Conservation (phyloP, 2,113 vertebrate genomes). For the Scophthalmus maximus region DNA sequence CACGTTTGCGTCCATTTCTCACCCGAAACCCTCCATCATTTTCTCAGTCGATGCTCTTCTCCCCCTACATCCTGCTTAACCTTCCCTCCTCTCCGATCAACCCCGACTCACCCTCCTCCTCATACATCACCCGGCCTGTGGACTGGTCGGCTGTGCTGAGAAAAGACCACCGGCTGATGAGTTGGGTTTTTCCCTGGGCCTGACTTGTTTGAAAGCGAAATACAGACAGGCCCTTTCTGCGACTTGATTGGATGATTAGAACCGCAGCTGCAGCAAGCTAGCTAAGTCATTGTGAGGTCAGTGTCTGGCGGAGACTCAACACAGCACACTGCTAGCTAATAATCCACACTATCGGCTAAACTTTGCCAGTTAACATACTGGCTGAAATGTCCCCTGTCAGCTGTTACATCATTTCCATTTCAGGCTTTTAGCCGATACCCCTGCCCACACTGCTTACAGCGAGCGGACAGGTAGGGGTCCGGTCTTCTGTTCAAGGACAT, state of each 20-base stretch:
- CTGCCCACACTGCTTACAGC: conserved; percentile 32
- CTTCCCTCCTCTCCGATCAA: conserved; percentile 42
- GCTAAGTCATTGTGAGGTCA: conserved; percentile 70
- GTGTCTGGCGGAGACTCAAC: conserved; percentile 55
- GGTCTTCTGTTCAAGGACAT: conserved; percentile 68
- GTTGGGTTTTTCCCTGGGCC: conserved; percentile 54
- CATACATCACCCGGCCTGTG: conserved; percentile 25
- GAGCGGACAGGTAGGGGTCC: conserved; percentile 56
- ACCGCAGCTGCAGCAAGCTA: conserved; percentile 34
- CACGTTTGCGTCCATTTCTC: conserved; percentile 54
- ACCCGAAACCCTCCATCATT: conserved; percentile 47
- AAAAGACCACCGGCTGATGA: conserved; percentile 14
- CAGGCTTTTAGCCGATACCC: conserved; percentile 28
- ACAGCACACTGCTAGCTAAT: conserved; percentile 50
- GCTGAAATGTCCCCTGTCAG: conserved; percentile 17
- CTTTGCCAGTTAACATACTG: conserved; percentile 59
- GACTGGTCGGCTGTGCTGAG: conserved; percentile 28
- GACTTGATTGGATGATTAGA: conserved; percentile 68
- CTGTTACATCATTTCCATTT: conserved; percentile 39
- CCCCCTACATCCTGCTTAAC: conserved; percentile 44
- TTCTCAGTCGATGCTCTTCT: conserved; percentile 42
- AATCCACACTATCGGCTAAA: conserved; percentile 48
- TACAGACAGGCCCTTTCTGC: conserved; percentile 66
- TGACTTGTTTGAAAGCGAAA: conserved; percentile 51
- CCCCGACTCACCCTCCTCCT: conserved; percentile 23